Conservation (phyloP, 2,888 invertebrate genomes). For the Oscheius sp. region DNA sequence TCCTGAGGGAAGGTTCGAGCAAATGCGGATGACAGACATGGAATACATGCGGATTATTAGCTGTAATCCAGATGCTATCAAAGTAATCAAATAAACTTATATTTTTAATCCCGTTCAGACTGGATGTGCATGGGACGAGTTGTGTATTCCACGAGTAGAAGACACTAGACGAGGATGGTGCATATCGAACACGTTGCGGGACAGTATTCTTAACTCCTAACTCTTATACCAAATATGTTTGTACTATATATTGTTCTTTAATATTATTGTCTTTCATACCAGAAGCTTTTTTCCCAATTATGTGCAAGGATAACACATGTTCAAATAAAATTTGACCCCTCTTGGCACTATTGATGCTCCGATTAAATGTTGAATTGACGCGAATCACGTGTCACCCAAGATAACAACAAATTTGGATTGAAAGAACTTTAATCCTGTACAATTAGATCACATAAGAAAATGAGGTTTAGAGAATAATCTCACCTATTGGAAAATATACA, state of each 20-base stretch:
- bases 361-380: no score
- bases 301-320: no score
- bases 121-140: constrained; percentile 60
- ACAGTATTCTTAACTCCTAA: constrained; percentile 56
- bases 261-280: constrained; percentile 28
- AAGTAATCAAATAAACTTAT: constrained; percentile 37
- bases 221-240: neutral
- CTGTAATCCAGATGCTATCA: constrained; percentile 64
- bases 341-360: no score
- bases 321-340: no score
- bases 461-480: neutral
- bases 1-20: constrained; percentile 41
- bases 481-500: neutral
- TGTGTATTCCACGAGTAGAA: constrained; percentile 59
- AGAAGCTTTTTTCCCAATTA: neutral
- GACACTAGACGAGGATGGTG: constrained; percentile 58
- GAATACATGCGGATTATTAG: constrained; percentile 59
- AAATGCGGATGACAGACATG: constrained; percentile 45
- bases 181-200: constrained; percentile 57
- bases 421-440: constrained; percentile 13
- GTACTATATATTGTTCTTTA: constrained; percentile 2
- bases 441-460: constrained; percentile 9
- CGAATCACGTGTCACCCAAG: no score
- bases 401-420: no score
- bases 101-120: constrained; percentile 42